A percentile compares a stretch with the other conserved stretches of the same genome.
phyloP scores from a whole-genome alignment of 2,113 vertebrate genomes.

The Chrysemys picta region DNA sequence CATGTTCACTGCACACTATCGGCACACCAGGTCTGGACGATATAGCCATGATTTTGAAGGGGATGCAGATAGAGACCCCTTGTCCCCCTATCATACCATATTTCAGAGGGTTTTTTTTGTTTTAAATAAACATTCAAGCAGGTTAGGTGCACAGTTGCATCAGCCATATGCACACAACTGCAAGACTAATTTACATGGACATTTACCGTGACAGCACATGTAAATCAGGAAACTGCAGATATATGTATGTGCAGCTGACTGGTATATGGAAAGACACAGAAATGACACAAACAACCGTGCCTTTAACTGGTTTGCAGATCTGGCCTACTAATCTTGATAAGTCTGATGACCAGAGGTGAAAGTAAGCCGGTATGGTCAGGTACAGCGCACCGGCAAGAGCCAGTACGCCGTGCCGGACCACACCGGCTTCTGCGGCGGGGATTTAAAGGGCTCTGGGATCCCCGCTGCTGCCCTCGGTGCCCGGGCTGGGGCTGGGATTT shows the following conservation, averaged over 20 bases:
- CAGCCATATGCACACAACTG: background rate
- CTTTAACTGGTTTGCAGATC: background rate
- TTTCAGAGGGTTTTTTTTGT: background rate
- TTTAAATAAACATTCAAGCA: background rate
- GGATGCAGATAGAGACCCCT: background rate
- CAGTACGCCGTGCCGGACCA: too few species aligned
- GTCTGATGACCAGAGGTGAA: background rate
- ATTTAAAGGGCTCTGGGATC: too few species aligned
- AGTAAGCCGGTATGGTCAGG: too few species aligned
- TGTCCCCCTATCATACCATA: background rate
- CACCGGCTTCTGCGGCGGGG: too few species aligned
- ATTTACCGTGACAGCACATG: background rate
- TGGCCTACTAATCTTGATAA: background rate
- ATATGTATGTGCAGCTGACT: background rate
- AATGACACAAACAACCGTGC: background rate
- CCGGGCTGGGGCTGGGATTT: too few species aligned
- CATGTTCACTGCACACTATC: background rate
- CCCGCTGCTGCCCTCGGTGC: too few species aligned
- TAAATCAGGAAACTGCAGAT: background rate
- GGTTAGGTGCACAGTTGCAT: background rate
- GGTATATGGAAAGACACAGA: background rate
- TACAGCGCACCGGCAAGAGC: too few species aligned
- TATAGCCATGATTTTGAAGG: background rate
- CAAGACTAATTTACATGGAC: background rate
- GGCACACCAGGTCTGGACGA: background rate